phyloP scores from a whole-genome alignment of 2,888 invertebrate species.

The Eucriotettix oculatus region DNA sequence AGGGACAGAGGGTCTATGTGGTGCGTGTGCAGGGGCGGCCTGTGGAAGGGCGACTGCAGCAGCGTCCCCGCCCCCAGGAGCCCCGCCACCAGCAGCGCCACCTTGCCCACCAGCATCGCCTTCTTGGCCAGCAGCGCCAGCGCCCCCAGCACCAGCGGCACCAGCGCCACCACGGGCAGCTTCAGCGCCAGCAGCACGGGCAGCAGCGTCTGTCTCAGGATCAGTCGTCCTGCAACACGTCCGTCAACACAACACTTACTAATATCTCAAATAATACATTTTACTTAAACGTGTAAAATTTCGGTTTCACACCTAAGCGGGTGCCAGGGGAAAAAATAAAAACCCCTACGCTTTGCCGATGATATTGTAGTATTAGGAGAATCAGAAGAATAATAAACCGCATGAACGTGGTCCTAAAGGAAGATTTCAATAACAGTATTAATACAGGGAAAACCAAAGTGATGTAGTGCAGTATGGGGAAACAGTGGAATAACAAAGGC shows the following conservation, averaged over 20 bases:
- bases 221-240: conserved; percentile 51
- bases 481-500: too few species aligned
- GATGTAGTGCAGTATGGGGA: too few species aligned
- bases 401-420: too few species aligned
- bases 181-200: conserved; percentile 66
- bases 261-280: too few species aligned
- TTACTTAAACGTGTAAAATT: too few species aligned
- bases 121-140: conserved; percentile 60
- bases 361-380: too few species aligned
- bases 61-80: conserved; percentile 35
- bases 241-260: neutral
- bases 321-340: too few species aligned
- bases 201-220: conserved; percentile 54
- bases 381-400: too few species aligned
- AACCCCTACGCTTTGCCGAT: too few species aligned
- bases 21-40: neutral
- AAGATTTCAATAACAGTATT: too few species aligned
- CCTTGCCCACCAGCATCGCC: conserved; percentile 54
- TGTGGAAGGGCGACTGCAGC: neutral
- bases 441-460: too few species aligned
- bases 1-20: neutral
- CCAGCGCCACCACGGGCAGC: conserved; percentile 55
- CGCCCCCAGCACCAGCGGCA: conserved; percentile 55
- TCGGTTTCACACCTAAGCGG: too few species aligned
- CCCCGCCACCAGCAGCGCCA: conserved; percentile 53